Conservation (phyloP, 2,797 vertebrate species). For the Pristis pectinata region DNA sequence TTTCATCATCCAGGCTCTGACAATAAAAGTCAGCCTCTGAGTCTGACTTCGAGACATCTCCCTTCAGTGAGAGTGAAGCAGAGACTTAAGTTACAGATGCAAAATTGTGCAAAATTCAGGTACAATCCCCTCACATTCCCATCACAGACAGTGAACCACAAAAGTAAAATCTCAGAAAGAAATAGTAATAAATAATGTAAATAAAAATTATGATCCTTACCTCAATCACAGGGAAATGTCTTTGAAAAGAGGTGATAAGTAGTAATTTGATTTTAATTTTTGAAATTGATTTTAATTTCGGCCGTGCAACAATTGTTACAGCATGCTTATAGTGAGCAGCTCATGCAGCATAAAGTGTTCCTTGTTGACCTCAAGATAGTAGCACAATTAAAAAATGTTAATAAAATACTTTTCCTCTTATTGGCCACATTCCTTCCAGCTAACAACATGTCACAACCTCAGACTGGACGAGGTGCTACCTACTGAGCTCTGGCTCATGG, state of each 20-base stretch:
- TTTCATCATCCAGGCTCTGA: constrained; percentile 74
- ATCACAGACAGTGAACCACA: neutral
- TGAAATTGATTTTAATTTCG: constrained; percentile 26
- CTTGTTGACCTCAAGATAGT: neutral
- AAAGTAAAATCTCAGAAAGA: neutral
- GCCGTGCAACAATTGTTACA: constrained; percentile 25
- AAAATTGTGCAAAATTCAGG: neutral
- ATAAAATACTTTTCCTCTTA: neutral
- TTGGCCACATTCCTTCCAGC: neutral
- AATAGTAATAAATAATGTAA: neutral
- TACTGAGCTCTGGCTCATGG: neutral
- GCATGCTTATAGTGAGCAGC: neutral
- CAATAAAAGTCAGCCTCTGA: constrained; percentile 79
- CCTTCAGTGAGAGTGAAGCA: constrained; percentile 55
- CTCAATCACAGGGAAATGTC: neutral
- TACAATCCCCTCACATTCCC: neutral
- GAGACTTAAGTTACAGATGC: neutral
- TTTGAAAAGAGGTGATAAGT: neutral
- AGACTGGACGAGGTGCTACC: neutral
- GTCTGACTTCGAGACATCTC: constrained; percentile 79
- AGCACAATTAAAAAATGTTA: neutral
- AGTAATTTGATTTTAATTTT: constrained; percentile 18
- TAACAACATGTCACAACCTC: neutral
- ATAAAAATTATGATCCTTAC: constrained; percentile 3
- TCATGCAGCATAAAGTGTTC: constrained; percentile 21